These are phyloP conservation scores for Polyodon spathula DNA, from an alignment of 2,113 vertebrate genomes.

Conservation along the genomic window DNA sequence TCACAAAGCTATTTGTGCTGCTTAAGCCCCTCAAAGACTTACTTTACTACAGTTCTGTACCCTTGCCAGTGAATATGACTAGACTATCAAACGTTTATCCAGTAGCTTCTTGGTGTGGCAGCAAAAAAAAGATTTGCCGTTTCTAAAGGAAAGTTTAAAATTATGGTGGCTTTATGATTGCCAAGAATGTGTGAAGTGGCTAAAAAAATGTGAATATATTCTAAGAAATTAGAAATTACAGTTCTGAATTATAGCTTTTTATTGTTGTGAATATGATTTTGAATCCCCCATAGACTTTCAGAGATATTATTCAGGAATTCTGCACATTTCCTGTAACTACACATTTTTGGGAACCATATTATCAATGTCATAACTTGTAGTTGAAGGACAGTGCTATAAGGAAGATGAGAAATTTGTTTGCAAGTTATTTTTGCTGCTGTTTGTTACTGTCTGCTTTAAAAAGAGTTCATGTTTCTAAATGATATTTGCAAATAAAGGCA, in stretches of 20 bases:
- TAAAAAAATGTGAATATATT: slow-evolving; percentile 2
- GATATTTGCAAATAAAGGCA: too few relatives aligned
- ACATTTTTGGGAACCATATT: slow-evolving; percentile 22
- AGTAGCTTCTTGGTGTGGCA: slow-evolving; percentile 1
- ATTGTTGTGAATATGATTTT: slow-evolving; percentile 23
- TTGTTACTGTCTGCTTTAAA: too few relatives aligned
- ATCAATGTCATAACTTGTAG: slow-evolving; percentile 1
- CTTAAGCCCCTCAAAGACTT: background rate
- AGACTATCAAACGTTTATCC: slow-evolving; percentile 5
- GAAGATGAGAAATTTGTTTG: slow-evolving; percentile 24
- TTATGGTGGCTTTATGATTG: slow-evolving; percentile 1
- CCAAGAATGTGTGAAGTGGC: background rate
- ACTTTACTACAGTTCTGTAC: background rate
- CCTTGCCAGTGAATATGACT: slow-evolving; percentile 3
- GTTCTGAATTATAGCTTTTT: slow-evolving; percentile 15
- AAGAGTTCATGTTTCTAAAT: too few relatives aligned
- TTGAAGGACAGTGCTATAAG: slow-evolving; percentile 24
- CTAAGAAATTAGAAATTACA: background rate
- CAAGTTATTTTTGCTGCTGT: background rate
- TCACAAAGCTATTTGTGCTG: slow-evolving; percentile 3
- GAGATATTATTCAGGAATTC: slow-evolving; percentile 21
- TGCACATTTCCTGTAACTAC: slow-evolving; percentile 24
- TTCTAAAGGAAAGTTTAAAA: slow-evolving; percentile 4
- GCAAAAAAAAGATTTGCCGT: slow-evolving; percentile 5
- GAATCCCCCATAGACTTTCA: slow-evolving; percentile 17